phyloP scores from a whole-genome alignment of 2,113 vertebrate genomes.

The Desmodus rotundus region DNA sequence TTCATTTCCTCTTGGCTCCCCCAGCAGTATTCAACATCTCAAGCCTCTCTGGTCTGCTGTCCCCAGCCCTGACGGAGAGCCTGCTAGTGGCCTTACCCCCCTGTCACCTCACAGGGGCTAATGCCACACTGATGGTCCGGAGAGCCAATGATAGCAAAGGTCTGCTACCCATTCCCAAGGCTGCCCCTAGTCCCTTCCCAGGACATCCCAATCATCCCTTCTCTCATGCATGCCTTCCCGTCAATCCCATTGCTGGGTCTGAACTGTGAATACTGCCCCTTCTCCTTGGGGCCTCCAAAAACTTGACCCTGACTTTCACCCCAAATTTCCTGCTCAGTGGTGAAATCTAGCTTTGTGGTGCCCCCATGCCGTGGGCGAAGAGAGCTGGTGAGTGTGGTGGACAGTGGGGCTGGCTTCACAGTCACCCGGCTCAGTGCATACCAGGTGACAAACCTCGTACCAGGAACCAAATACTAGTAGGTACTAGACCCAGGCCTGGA shows the following conservation, averaged over 20 bases:
- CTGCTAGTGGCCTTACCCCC: conserved; percentile 67
- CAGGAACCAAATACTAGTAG: conserved; percentile 70
- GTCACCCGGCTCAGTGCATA: conserved; percentile 60
- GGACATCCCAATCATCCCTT: background rate
- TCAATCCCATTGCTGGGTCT: background rate
- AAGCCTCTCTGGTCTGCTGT: conserved; percentile 62
- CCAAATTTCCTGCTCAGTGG: background rate
- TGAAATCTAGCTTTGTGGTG: conserved; percentile 52
- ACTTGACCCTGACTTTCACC: background rate
- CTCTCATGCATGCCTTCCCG: background rate
- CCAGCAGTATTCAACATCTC: conserved; percentile 72
- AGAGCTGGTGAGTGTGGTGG: conserved; percentile 61
- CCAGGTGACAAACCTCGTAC: conserved; percentile 61
- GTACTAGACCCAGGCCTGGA: background rate
- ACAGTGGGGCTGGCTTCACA: conserved; percentile 3
- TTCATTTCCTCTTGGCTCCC: background rate
- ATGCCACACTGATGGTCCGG: conserved; percentile 61
- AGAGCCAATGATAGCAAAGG: conserved; percentile 72
- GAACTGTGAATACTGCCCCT: background rate
- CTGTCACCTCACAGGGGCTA: conserved; percentile 71
- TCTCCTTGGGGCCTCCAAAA: background rate
- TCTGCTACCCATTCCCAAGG: background rate
- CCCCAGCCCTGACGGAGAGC: conserved; percentile 52
- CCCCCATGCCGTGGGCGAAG: conserved; percentile 52
- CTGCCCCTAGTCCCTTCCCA: background rate